phyloP scores from a whole-genome alignment of 1,140 invertebrate species.

The Euglossa dilemma region DNA sequence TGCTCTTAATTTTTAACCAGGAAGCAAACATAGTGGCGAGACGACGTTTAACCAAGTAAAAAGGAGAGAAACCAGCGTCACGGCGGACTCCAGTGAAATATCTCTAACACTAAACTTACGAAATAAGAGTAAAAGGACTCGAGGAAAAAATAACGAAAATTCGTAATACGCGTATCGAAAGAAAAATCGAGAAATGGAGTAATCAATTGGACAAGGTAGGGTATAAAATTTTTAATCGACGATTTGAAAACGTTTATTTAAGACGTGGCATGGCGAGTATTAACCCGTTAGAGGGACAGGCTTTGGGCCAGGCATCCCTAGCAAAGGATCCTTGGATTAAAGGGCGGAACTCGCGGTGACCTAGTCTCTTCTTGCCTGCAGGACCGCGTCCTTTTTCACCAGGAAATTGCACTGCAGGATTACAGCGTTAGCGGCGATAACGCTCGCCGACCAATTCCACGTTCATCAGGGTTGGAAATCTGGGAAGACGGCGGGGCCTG shows the following conservation, averaged over 20 bases:
- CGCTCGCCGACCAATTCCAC: neutral
- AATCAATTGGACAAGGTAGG: no score
- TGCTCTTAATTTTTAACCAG: neutral
- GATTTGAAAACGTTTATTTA: no score
- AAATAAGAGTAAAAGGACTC: no score
- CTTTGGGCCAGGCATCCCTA: slow-evolving; percentile 1
- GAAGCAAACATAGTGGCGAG: neutral
- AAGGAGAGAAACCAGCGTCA: neutral
- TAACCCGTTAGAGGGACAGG: neutral
- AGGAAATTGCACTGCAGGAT: slow-evolving; percentile 17
- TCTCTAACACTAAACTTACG: neutral
- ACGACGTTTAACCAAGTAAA: neutral
- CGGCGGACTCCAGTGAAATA: neutral
- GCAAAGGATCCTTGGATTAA: slow-evolving; percentile 53
- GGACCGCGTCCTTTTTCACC: slow-evolving; percentile 3
- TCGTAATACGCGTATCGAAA: no score
- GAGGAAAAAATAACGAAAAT: no score
- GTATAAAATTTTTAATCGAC: no score
- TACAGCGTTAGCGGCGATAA: slow-evolving; percentile 20
- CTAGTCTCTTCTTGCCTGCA: slow-evolving; percentile 24
- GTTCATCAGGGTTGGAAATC: neutral
- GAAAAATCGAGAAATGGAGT: no score
- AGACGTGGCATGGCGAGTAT: neutral
- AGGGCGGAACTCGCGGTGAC: slow-evolving; percentile 38
- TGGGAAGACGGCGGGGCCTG: neutral